Percentiles rank a stretch among this genome's conserved stretches.
Conservation (phyloP, 2,113 vertebrate species). For the Dipodomys stephensi region DNA sequence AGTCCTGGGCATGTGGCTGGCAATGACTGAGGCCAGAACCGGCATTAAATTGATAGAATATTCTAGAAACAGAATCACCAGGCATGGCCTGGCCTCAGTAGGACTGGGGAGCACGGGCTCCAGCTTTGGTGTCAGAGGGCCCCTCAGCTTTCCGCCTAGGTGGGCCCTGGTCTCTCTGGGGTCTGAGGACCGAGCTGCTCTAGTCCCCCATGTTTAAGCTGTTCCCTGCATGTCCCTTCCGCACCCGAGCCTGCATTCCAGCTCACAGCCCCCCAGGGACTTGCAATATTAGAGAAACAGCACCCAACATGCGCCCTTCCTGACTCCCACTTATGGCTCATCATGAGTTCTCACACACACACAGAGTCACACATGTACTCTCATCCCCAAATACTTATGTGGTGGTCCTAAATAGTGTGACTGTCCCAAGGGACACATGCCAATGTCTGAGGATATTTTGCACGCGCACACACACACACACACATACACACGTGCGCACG, state of each 20-base stretch:
- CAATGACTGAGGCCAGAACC: too few species aligned
- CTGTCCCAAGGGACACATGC: not conserved
- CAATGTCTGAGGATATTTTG: not conserved
- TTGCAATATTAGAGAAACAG: not conserved
- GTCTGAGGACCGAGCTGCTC: not conserved
- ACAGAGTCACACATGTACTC: not conserved
- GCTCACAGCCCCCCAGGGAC: not conserved
- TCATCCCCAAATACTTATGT: too few species aligned
- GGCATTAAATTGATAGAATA: too few species aligned
- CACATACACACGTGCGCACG: too few species aligned
- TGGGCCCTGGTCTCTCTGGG: not conserved
- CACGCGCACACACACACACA: too few species aligned
- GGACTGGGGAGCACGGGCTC: too few species aligned
- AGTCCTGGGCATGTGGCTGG: too few species aligned
- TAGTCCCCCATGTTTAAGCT: not conserved
- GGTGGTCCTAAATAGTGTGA: rapidly evolving
- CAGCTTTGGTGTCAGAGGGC: not conserved
- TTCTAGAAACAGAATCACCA: too few species aligned
- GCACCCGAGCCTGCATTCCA: too few species aligned
- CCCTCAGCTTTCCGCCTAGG: not conserved
- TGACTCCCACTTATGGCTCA: not conserved
- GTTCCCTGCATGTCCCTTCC: not conserved
- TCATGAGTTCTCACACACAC: too few species aligned
- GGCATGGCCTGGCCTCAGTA: too few species aligned
- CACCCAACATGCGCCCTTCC: not conserved